Percentiles rank a stretch among this genome's conserved stretches.
These are phyloP conservation scores for Tiliacea citrago DNA, from an alignment of 2,888 invertebrate species.

Conservation along the genomic window DNA sequence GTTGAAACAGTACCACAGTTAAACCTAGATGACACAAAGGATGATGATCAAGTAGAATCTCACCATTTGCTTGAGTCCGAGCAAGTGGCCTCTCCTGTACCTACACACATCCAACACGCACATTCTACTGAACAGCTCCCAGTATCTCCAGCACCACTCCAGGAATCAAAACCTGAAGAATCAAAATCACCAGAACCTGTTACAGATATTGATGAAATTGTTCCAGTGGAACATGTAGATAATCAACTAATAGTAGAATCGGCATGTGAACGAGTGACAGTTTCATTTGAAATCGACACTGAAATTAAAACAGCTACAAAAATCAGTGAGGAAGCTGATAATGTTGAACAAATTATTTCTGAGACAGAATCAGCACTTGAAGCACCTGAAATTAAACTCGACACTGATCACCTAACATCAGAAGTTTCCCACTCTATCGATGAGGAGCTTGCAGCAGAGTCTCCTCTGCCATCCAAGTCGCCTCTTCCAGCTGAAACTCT, in stretches of 20 bases:
- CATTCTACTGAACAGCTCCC: slow-evolving; percentile 62
- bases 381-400: slow-evolving; percentile 62
- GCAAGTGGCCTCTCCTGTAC: slow-evolving; percentile 58
- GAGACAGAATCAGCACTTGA: slow-evolving; percentile 50
- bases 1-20: slow-evolving; percentile 67
- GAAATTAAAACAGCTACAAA: slow-evolving; percentile 22
- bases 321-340: slow-evolving; percentile 45
- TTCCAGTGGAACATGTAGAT: slow-evolving; percentile 42
- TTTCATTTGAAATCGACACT: slow-evolving; percentile 16
- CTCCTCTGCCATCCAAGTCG: slow-evolving; percentile 56
- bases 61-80: slow-evolving; percentile 56
- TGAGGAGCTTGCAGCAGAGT: slow-evolving; percentile 48
- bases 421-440: slow-evolving; percentile 44
- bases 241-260: slow-evolving; percentile 13
- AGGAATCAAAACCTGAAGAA: slow-evolving; percentile 59
- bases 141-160: slow-evolving; percentile 57
- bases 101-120: slow-evolving; percentile 54
- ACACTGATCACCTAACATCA: slow-evolving; percentile 54
- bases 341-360: slow-evolving; percentile 45
- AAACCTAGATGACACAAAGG: slow-evolving; percentile 50
- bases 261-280: slow-evolving; percentile 14
- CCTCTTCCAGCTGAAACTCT: slow-evolving; percentile 60
- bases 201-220: slow-evolving; percentile 52
- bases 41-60: slow-evolving; percentile 54
- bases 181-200: slow-evolving; percentile 60